A percentile compares a stretch with the other conserved stretches of the same genome.
These are phyloP conservation scores for Syrista parreyssii DNA, from an alignment of 2,888 invertebrate genomes.

Conservation along the genomic window DNA sequence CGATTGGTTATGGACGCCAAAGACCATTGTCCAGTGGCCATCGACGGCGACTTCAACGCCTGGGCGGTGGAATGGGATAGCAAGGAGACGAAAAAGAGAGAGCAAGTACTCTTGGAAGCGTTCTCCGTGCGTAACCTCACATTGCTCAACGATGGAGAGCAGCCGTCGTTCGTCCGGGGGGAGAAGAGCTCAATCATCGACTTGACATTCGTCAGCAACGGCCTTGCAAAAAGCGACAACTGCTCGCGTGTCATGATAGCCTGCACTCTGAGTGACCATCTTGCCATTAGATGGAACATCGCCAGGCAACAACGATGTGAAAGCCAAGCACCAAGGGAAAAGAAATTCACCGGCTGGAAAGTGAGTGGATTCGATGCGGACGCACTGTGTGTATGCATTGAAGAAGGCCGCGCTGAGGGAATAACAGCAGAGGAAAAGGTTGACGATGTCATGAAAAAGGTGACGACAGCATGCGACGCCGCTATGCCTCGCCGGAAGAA, in stretches of 20 bases:
- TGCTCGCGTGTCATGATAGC: slow-evolving; percentile 31
- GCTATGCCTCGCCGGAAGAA: slow-evolving; percentile 19
- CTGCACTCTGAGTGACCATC: slow-evolving; percentile 31
- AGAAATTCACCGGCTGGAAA: slow-evolving; percentile 13
- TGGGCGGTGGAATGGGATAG: slow-evolving; percentile 37
- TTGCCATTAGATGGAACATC: slow-evolving; percentile 19
- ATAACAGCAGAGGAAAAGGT: slow-evolving; percentile 11
- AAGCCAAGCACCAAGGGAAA: not conserved
- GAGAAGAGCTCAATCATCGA: slow-evolving; percentile 28
- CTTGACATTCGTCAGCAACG: slow-evolving; percentile 33
- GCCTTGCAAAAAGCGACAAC: slow-evolving; percentile 24
- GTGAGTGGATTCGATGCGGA: slow-evolving; percentile 15
- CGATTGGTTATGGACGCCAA: slow-evolving; percentile 19
- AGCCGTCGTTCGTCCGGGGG: slow-evolving; percentile 26
- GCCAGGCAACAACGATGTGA: not conserved
- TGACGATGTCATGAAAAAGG: slow-evolving; percentile 12
- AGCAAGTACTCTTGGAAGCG: slow-evolving; percentile 27
- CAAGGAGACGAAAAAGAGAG: slow-evolving; percentile 28
- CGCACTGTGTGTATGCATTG: not conserved
- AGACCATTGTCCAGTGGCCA: slow-evolving; percentile 17
- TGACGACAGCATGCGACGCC: slow-evolving; percentile 22
- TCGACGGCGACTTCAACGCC: slow-evolving; percentile 31
- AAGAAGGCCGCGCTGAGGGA: too few species aligned
- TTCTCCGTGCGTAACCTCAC: slow-evolving; percentile 23
- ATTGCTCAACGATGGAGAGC: slow-evolving; percentile 27